phyloP scores from a whole-genome alignment of 1,140 invertebrate species.

The Drosophila ficusphila region DNA sequence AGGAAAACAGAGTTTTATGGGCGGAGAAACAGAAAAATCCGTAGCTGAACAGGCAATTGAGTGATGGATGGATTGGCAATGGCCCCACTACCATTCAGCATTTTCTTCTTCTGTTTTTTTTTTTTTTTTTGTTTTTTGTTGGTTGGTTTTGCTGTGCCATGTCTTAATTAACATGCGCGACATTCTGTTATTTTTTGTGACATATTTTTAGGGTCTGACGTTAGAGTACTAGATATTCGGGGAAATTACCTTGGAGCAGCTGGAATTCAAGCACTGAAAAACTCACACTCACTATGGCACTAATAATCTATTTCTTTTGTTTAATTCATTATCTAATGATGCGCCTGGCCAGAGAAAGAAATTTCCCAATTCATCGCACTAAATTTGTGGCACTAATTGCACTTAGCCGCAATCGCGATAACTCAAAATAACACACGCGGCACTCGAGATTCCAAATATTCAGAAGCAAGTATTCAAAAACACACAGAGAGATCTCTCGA shows the following conservation, averaged over 20 bases:
- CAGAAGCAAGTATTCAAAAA: constrained; percentile 18
- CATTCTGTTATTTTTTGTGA: constrained; percentile 26
- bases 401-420: constrained; percentile 73
- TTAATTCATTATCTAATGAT: constrained; percentile 36
- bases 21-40: constrained; percentile 26
- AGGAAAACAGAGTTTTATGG: constrained; percentile 31
- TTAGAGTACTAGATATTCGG: constrained; percentile 24
- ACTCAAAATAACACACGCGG: constrained; percentile 72
- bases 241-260: constrained; percentile 39
- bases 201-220: constrained; percentile 49
- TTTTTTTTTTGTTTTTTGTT: constrained; percentile 21
- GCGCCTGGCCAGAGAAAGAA: constrained; percentile 15
- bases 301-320: constrained; percentile 4
- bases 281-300: constrained; percentile 24
- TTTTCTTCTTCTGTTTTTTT: constrained; percentile 22
- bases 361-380: constrained; percentile 70
- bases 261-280: constrained; percentile 10
- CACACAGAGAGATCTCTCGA: constrained; percentile 7
- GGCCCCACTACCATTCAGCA: constrained; percentile 42
- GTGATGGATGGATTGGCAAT: constrained; percentile 74
- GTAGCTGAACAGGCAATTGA: constrained; percentile 61
- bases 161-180: constrained; percentile 73
- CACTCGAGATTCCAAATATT: constrained; percentile 48
- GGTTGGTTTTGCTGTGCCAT: too few relatives aligned
- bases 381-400: constrained; percentile 77